Conservation (phyloP, 2,113 vertebrate species). For the Lamprologus tigripictilis region DNA sequence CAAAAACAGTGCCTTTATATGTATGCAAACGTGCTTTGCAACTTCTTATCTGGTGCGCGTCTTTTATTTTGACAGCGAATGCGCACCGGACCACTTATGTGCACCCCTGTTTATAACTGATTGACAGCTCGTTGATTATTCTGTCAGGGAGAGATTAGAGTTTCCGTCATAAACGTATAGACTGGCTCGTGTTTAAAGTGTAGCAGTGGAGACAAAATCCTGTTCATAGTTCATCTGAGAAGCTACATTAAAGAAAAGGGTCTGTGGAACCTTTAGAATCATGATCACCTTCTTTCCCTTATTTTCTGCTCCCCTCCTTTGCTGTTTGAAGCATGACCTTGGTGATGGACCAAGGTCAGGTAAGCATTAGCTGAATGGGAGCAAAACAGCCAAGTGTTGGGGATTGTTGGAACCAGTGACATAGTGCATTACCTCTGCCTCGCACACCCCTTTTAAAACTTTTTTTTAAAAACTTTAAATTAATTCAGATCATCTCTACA, state of each 20-base stretch:
- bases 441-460: background rate
- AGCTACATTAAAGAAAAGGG: background rate
- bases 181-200: background rate
- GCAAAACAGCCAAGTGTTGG: background rate
- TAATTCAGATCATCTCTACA: background rate
- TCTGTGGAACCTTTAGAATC: background rate
- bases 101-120: background rate
- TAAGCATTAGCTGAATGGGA: background rate
- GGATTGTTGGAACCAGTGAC: background rate
- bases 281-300: background rate
- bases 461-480: too few species aligned
- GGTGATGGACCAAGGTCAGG: background rate
- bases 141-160: background rate
- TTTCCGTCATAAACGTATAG: background rate
- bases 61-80: background rate
- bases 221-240: background rate
- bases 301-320: background rate
- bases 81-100: background rate
- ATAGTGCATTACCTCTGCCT: background rate
- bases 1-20: background rate
- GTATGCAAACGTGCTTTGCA: background rate
- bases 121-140: background rate
- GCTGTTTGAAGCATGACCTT: background rate
- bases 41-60: background rate
- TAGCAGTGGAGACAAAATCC: background rate